phyloP scores from a whole-genome alignment of 2,113 vertebrate genomes.

The Erythrolamprus reginae region DNA sequence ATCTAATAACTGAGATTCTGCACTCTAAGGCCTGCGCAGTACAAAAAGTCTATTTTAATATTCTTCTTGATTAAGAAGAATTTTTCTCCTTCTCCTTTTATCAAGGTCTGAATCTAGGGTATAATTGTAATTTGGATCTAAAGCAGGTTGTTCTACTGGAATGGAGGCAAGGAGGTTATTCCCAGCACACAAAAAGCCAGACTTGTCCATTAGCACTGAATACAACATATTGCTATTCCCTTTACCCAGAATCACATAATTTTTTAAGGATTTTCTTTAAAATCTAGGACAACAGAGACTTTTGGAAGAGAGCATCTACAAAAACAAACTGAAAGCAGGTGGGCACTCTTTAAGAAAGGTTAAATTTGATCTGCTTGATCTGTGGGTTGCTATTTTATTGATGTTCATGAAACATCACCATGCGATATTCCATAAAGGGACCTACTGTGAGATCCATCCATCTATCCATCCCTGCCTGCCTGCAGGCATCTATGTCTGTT shows the following conservation, averaged over 20 bases:
- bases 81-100: slow-evolving; percentile 33
- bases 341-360: neutral
- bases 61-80: slow-evolving; percentile 49
- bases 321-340: neutral
- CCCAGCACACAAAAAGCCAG: neutral
- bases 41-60: slow-evolving; percentile 45
- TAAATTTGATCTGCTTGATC: neutral
- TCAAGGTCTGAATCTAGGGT: neutral
- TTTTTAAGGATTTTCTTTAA: neutral
- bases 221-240: neutral
- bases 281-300: neutral
- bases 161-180: neutral
- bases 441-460: no score
- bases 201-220: neutral
- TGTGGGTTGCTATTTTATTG: neutral
- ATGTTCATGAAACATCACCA: neutral
- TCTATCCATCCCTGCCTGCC: no score
- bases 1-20: slow-evolving; percentile 18
- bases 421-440: neutral
- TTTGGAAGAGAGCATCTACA: neutral
- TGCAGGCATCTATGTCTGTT: no score
- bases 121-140: neutral
- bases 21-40: slow-evolving; percentile 32
- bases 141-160: slow-evolving; percentile 10
- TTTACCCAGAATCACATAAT: neutral